A percentile compares a stretch with the other conserved stretches of the same genome.
phyloP scores from a whole-genome alignment of 2,797 vertebrate species.

The Urophycis tenuis region DNA sequence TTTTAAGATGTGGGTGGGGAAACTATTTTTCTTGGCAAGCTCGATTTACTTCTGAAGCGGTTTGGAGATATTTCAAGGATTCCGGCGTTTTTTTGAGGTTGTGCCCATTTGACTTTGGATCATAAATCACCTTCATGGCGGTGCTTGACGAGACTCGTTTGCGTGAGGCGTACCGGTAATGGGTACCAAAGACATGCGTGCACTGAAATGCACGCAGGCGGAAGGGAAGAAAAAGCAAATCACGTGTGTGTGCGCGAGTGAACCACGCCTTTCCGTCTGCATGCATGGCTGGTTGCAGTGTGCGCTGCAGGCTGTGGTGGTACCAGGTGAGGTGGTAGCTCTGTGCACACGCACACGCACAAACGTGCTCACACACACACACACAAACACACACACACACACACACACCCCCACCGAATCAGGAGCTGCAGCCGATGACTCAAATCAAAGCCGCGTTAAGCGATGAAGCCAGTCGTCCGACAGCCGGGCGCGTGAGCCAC shows the following conservation, averaged over 20 bases:
- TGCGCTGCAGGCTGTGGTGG: conserved; percentile 53
- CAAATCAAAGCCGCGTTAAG: conserved; percentile 62
- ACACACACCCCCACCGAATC: conserved; percentile 27
- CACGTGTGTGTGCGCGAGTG: conserved; percentile 30
- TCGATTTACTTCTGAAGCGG: not conserved
- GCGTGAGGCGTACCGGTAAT: conserved; percentile 21
- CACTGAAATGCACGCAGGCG: conserved; percentile 44
- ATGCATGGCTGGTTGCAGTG: conserved; percentile 57
- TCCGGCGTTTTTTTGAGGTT: too few relatives aligned
- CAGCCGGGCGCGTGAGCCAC: conserved; percentile 52
- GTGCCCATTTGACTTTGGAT: not conserved
- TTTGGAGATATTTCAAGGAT: too few relatives aligned
- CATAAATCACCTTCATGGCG: not conserved
- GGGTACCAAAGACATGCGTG: conserved; percentile 23
- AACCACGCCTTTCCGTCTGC: conserved; percentile 39
- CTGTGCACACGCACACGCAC: not conserved
- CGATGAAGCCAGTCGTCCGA: conserved; percentile 59
- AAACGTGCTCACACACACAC: conserved; percentile 7
- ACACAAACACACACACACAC: conserved; percentile 26
- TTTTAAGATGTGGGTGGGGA: not conserved
- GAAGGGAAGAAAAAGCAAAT: conserved; percentile 42
- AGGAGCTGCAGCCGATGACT: conserved; percentile 61
- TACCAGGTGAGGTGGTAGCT: conserved; percentile 68
- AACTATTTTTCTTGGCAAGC: not conserved
- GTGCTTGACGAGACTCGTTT: not conserved